Conservation (phyloP, 2,113 vertebrate genomes). For the Ondatra zibethicus region DNA sequence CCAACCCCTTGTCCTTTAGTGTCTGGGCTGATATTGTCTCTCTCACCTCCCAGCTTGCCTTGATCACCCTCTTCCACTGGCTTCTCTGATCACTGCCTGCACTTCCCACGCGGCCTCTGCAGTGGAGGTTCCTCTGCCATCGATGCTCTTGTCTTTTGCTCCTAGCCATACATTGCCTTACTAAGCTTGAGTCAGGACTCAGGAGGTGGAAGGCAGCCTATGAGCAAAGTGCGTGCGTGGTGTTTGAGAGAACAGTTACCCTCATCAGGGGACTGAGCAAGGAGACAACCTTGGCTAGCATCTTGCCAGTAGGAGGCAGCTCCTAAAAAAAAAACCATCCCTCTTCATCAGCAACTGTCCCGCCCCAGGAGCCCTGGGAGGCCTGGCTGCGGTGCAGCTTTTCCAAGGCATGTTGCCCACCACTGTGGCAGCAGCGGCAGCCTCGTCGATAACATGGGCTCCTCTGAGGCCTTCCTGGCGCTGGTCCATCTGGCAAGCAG, state of each 20-base stretch:
- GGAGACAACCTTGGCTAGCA: conserved; percentile 25
- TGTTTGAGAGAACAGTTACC: not conserved
- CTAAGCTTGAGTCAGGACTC: not conserved
- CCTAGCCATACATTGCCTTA: not conserved
- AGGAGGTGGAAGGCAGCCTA: not conserved
- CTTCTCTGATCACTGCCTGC: no score
- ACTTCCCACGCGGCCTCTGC: not conserved
- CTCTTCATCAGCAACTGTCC: not conserved
- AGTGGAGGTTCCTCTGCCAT: not conserved
- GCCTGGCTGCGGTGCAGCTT: conserved; percentile 77
- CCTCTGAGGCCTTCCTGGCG: conserved; percentile 91
- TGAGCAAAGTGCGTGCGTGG: not conserved
- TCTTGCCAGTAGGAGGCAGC: conserved; percentile 39
- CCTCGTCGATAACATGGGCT: conserved; percentile 87
- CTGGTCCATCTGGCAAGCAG: conserved; percentile 91
- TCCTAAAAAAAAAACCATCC: not conserved
- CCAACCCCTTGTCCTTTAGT: not conserved
- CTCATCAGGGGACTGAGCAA: not conserved
- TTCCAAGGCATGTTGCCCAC: conserved; percentile 86
- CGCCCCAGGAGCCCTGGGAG: conserved; percentile 55
- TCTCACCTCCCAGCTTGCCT: not conserved
- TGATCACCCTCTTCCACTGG: not conserved
- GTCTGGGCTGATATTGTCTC: not conserved
- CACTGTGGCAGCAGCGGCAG: conserved; percentile 75
- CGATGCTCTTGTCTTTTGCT: not conserved